Percentiles rank a stretch among this genome's conserved stretches.
phyloP scores from a whole-genome alignment of 2,113 vertebrate genomes.

The Serinus canaria region DNA sequence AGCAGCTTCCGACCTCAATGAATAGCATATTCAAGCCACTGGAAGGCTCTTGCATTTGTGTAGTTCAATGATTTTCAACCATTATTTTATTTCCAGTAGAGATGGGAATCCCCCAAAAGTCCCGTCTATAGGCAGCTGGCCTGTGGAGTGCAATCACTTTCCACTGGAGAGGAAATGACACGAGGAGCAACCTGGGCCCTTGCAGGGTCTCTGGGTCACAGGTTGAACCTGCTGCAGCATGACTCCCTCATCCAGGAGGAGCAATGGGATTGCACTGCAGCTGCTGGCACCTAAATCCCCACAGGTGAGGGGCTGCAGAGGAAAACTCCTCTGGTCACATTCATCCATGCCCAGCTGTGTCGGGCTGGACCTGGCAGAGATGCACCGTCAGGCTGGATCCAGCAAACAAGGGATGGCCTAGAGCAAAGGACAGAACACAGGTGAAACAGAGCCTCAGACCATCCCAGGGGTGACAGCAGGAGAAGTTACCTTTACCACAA shows the following conservation, averaged over 20 bases:
- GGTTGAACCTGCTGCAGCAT: background rate
- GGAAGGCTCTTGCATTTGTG: slow-evolving; percentile 34
- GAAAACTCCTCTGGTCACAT: background rate
- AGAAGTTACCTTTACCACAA: background rate
- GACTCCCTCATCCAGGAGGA: background rate
- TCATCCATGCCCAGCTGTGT: background rate
- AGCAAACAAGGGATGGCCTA: background rate
- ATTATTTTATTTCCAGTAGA: background rate
- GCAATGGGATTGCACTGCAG: background rate
- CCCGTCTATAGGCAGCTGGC: background rate
- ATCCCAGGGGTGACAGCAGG: background rate
- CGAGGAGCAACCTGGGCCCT: background rate
- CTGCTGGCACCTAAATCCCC: background rate
- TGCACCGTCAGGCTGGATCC: background rate
- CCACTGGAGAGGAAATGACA: background rate
- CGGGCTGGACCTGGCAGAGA: background rate
- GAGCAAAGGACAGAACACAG: background rate
- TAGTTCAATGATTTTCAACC: background rate
- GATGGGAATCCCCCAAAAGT: background rate
- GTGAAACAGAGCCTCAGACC: background rate
- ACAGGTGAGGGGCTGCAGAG: background rate
- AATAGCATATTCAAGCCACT: slow-evolving; percentile 46
- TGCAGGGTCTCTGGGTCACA: background rate
- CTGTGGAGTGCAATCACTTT: background rate
- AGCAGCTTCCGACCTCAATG: slow-evolving; percentile 30